Conservation (phyloP, 2,888 invertebrate genomes). For the Acronicta psi region DNA sequence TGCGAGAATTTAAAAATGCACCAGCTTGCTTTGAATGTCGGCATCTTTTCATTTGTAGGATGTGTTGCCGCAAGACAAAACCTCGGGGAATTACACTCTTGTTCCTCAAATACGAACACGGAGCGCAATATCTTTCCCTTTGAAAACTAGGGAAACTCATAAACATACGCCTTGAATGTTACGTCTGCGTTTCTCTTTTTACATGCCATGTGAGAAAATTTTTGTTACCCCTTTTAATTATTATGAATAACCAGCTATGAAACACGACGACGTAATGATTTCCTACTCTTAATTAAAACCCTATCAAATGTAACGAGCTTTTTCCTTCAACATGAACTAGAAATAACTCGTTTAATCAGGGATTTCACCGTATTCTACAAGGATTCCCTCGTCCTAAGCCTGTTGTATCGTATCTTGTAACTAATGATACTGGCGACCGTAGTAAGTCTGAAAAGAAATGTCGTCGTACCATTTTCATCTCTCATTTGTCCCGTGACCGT, state of each 20-base stretch:
- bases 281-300: constrained; percentile 39
- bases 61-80: constrained; percentile 84
- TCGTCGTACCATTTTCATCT: constrained; percentile 70
- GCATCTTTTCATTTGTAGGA: constrained; percentile 83
- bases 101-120: constrained; percentile 82
- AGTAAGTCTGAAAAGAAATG: constrained; percentile 67
- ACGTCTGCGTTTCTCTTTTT: constrained; percentile 70
- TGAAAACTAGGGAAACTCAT: constrained; percentile 82
- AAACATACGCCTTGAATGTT: constrained; percentile 79
- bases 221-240: constrained; percentile 54
- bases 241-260: constrained; percentile 35
- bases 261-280: constrained; percentile 16
- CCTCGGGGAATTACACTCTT: constrained; percentile 85
- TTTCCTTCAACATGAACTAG: constrained; percentile 24
- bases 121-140: constrained; percentile 83
- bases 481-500: constrained; percentile 74
- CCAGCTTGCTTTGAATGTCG: constrained; percentile 76
- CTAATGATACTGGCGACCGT: constrained; percentile 65
- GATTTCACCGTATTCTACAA: constrained; percentile 24
- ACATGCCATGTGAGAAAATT: constrained; percentile 62
- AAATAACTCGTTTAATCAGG: constrained; percentile 42
- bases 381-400: constrained; percentile 30
- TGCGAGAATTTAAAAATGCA: constrained; percentile 81
- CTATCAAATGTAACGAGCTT: constrained; percentile 26
- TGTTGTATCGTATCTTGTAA: constrained; percentile 63